A percentile compares a stretch with the other conserved stretches of the same genome.
Conservation (phyloP, 2,113 vertebrate genomes). For the Hiodon alosoides region DNA sequence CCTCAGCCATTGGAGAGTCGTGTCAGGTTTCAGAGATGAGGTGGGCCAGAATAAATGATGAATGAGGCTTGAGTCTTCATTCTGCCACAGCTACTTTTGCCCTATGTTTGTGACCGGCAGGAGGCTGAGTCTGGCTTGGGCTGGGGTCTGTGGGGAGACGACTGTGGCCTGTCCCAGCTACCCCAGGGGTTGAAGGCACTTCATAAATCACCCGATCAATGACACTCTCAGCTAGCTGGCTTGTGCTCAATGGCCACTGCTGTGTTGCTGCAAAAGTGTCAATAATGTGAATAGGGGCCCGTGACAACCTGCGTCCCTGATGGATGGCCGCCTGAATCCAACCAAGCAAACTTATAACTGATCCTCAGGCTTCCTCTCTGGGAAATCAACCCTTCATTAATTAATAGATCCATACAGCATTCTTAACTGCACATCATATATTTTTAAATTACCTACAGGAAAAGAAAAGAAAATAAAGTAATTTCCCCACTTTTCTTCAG, state of each 20-base stretch:
- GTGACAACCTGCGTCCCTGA: slow-evolving; percentile 56
- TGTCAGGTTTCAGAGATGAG: neutral
- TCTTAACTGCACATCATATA: neutral
- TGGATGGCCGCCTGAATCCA: slow-evolving; percentile 53
- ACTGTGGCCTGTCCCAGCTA: neutral
- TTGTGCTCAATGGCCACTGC: slow-evolving; percentile 46
- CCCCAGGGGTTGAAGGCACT: slow-evolving; percentile 12
- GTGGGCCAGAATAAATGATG: neutral
- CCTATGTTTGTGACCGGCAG: neutral
- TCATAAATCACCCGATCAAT: slow-evolving; percentile 33
- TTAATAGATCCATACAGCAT: neutral
- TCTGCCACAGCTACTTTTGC: neutral
- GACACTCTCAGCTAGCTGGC: slow-evolving; percentile 8
- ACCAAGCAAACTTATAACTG: neutral
- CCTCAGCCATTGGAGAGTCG: neutral
- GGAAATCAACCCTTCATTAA: neutral
- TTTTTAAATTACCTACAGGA: neutral
- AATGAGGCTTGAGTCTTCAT: neutral
- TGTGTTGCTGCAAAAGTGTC: slow-evolving; percentile 44
- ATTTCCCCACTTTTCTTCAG: neutral
- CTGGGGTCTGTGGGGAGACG: neutral
- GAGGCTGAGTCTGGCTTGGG: neutral
- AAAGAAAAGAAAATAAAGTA: neutral
- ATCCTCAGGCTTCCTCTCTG: neutral
- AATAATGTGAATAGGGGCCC: slow-evolving; percentile 35